Percentiles rank a stretch among this genome's conserved stretches.
Evolutionary conservation across 64 coral and sea anemone species (phyloP).

Genomic region (Montipora cactus): DNA sequence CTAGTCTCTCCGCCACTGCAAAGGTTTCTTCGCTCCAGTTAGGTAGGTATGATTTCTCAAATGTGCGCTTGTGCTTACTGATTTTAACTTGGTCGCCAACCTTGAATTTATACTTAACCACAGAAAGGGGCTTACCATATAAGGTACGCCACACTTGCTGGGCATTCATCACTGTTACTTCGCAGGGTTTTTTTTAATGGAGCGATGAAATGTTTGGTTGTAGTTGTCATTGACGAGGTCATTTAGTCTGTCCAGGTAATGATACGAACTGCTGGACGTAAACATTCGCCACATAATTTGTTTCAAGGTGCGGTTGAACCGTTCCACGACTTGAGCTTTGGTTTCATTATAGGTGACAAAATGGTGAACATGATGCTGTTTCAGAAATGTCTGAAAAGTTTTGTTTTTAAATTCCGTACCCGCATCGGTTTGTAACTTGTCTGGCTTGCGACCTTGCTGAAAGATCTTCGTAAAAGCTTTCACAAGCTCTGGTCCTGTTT

Average conservation of each 20-base stretch:
- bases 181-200: slow-evolving; percentile 35
- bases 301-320: slow-evolving; percentile 19
- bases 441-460: neutral
- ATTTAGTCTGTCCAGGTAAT: slow-evolving; percentile 39
- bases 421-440: slow-evolving; percentile 27
- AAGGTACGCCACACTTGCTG: slow-evolving; percentile 51
- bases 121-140: slow-evolving; percentile 7
- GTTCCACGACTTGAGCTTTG: slow-evolving; percentile 39
- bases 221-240: slow-evolving; percentile 24
- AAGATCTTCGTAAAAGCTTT: slow-evolving; percentile 40
- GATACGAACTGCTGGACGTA: slow-evolving; percentile 17
- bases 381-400: slow-evolving; percentile 41
- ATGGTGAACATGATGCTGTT: slow-evolving; percentile 1
- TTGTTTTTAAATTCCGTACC: slow-evolving; percentile 52
- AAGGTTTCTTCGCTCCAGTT: slow-evolving; percentile 50
- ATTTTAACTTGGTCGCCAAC: slow-evolving; percentile 52
- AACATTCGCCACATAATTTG: slow-evolving; percentile 41
- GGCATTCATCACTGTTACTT: slow-evolving; percentile 36
- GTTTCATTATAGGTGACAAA: slow-evolving; percentile 53
- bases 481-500: neutral
- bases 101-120: slow-evolving; percentile 36
- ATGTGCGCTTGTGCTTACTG: slow-evolving; percentile 39
- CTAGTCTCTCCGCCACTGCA: slow-evolving; percentile 10
- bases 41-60: slow-evolving; percentile 36
- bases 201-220: slow-evolving; percentile 30